phyloP scores from a whole-genome alignment of 30 jellyfish, hydroid and myxozoan genomes.

The Pseudorhiza aurosa region DNA sequence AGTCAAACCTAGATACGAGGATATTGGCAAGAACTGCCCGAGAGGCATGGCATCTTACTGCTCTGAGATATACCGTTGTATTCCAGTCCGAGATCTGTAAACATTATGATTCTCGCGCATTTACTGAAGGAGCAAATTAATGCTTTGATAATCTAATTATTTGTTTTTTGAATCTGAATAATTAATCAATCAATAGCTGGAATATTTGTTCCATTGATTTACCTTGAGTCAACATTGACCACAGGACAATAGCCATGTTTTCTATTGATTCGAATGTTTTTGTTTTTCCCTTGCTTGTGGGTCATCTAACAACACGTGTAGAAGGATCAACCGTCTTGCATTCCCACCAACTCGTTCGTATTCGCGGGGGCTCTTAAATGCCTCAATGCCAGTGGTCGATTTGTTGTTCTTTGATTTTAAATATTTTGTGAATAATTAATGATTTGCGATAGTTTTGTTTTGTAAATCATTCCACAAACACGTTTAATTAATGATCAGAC shows the following conservation, averaged over 20 bases:
- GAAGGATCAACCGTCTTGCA: background rate
- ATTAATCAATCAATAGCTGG: background rate
- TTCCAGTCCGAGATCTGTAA: no score
- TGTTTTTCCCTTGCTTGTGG: background rate
- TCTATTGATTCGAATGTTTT: background rate
- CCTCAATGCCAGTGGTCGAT: conserved; percentile 5
- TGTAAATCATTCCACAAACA: conserved; percentile 11
- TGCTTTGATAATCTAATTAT: background rate
- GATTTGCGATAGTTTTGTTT: conserved; percentile 1
- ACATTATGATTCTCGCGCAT: no score
- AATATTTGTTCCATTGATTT: background rate
- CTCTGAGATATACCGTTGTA: no score
- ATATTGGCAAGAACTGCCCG: no score
- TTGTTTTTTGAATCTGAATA: background rate
- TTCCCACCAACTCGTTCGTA: conserved; percentile 13
- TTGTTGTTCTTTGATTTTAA: conserved; percentile 14
- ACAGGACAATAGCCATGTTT: background rate
- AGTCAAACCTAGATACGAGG: no score
- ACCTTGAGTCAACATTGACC: background rate
- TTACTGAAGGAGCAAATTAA: no score
- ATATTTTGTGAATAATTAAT: conserved; percentile 18
- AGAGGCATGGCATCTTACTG: no score
- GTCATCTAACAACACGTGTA: background rate
- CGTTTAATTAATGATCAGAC: conserved; percentile 44
- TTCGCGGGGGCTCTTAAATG: background rate